Evolutionary conservation across 2,888 invertebrate genomes (phyloP).

Genomic region (Selenia dentaria): DNA sequence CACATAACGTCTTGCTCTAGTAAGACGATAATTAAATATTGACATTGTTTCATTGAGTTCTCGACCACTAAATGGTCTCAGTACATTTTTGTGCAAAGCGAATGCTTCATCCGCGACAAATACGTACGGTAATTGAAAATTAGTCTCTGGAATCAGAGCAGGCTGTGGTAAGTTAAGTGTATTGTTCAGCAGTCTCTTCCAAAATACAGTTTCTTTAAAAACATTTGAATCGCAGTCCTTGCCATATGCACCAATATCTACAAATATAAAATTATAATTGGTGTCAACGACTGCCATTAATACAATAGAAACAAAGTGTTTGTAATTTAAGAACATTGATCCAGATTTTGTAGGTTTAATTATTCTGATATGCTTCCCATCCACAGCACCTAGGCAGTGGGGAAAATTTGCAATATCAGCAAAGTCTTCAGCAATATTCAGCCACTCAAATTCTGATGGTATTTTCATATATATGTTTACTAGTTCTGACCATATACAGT

Average conservation of each 20-base stretch:
- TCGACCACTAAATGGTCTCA: constrained; percentile 9
- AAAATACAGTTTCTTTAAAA: constrained; percentile 18
- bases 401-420: constrained; percentile 15
- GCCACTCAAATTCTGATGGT: constrained; percentile 11
- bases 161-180: constrained; percentile 10
- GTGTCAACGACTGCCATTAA: constrained; percentile 24
- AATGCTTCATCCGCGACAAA: constrained; percentile 12
- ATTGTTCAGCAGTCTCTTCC: constrained; percentile 16
- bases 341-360: constrained; percentile 9
- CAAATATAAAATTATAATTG: constrained; percentile 24
- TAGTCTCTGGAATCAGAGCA: background rate
- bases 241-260: no score
- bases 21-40: constrained; percentile 26
- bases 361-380: constrained; percentile 17
- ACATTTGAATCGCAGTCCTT: no score
- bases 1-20: constrained; percentile 36
- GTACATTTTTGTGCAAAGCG: constrained; percentile 2
- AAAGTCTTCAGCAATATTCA: constrained; percentile 19
- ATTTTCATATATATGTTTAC: constrained; percentile 6
- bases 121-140: background rate
- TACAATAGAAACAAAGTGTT: constrained; percentile 22
- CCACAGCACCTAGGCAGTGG: constrained; percentile 14
- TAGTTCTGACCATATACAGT: constrained; percentile 3
- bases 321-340: constrained; percentile 26
- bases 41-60: background rate